These are phyloP conservation scores for Sisyra terminalis DNA, from an alignment of 2,888 invertebrate species.

Conservation along the genomic window DNA sequence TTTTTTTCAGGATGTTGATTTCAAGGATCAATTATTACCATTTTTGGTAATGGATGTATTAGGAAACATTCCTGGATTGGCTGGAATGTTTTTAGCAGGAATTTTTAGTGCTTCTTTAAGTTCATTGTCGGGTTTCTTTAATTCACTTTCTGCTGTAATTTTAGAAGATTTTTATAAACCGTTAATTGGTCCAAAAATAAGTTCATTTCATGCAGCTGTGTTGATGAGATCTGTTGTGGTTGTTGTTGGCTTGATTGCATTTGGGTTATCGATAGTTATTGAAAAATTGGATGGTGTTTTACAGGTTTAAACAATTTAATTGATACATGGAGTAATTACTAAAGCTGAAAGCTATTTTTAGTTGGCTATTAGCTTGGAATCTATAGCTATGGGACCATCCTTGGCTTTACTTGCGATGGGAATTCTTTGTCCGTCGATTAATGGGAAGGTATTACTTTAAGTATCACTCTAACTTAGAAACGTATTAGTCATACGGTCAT, in stretches of 20 bases:
- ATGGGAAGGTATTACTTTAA: constrained; percentile 45
- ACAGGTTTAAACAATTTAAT: too few relatives aligned
- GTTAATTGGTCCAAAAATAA: too few relatives aligned
- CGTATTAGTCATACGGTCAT: too few relatives aligned
- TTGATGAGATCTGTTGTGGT: constrained; percentile 50
- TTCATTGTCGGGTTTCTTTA: constrained; percentile 60
- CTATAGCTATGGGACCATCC: constrained; percentile 48
- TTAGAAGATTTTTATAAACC: constrained; percentile 45
- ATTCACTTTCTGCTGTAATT: constrained; percentile 58
- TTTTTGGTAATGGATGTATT: constrained; percentile 74
- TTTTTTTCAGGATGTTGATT: constrained; percentile 37
- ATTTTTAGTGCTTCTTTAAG: constrained; percentile 77
- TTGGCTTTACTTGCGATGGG: constrained; percentile 51
- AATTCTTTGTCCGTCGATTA: constrained; percentile 51
- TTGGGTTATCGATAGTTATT: constrained; percentile 40
- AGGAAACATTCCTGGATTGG: constrained; percentile 58
- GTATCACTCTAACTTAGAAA: too few relatives aligned
- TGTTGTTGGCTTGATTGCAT: constrained; percentile 42
- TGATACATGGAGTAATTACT: too few relatives aligned
- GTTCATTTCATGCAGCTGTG: too few relatives aligned
- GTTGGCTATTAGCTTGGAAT: constrained; percentile 40
- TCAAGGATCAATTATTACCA: constrained; percentile 67
- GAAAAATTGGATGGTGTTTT: constrained; percentile 34
- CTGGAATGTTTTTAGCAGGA: constrained; percentile 64
- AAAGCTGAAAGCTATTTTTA: too few relatives aligned